Conservation (phyloP, 1,140 invertebrate species). For the Leucophenga varia region DNA sequence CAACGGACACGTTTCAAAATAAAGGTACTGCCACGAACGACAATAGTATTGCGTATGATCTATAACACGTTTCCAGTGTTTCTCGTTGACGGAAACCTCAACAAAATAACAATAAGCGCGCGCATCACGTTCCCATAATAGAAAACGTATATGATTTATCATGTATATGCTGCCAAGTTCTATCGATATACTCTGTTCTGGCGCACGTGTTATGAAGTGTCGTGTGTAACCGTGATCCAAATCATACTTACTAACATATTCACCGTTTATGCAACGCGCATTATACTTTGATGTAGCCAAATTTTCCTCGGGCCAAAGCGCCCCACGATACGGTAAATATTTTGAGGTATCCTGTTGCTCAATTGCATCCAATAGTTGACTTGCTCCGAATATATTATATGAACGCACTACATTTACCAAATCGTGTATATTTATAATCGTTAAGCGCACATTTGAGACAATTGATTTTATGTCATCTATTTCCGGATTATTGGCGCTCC, state of each 20-base stretch:
- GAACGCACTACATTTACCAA: slow-evolving; percentile 85
- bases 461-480: slow-evolving; percentile 69
- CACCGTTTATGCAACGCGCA: slow-evolving; percentile 82
- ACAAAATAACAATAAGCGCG: slow-evolving; percentile 96
- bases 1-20: slow-evolving; percentile 87
- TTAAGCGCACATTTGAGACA: slow-evolving; percentile 74
- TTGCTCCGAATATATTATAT: slow-evolving; percentile 80
- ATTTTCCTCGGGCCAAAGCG: slow-evolving; percentile 85
- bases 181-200: slow-evolving; percentile 78
- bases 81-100: slow-evolving; percentile 94
- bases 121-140: slow-evolving; percentile 92
- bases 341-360: slow-evolving; percentile 76
- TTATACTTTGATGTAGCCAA: slow-evolving; percentile 76
- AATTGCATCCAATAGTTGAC: slow-evolving; percentile 93
- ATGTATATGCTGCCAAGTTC: slow-evolving; percentile 86
- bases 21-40: slow-evolving; percentile 94
- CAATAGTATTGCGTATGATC: slow-evolving; percentile 92
- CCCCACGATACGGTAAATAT: slow-evolving; percentile 80
- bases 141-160: slow-evolving; percentile 89
- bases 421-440: slow-evolving; percentile 82
- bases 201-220: slow-evolving; percentile 82
- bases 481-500: slow-evolving; percentile 78
- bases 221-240: slow-evolving; percentile 74
- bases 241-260: slow-evolving; percentile 66
- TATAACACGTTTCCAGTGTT: slow-evolving; percentile 90